Evolutionary conservation across 2,113 vertebrate genomes (phyloP), one percentile per base, ranked within the genome.

Genomic region (Pandion haliaetus): DNA sequence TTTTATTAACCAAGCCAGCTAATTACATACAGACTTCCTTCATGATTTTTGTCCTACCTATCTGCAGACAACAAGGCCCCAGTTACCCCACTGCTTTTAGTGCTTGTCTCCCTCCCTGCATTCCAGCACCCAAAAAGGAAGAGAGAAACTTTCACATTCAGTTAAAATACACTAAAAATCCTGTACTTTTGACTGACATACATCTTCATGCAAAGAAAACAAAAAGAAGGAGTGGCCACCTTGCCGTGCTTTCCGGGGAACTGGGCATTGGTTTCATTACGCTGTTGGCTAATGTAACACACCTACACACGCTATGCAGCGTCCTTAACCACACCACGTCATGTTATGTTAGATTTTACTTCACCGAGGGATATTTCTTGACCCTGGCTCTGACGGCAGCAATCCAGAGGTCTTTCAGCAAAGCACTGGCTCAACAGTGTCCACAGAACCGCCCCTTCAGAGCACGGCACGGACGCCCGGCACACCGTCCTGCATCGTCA

Each of bases 261-360:
- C 1, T 1, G 12, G 40, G 69, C 6, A 1, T 36, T 21, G 1
- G 0, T 58, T 62, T 5, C 28, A 21, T 42, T 61, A 4, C 5
- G 2, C 52, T 65, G 45, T 42, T 40, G 40, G 54, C 40, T 62
- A 9, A 45, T 14, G 58, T 44, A 32, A 20, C n/a, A 29, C 74
- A 34, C 23, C 52, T 38, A 69, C 72, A 5, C 24, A 5, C 1
- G 1, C 6, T 8, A 38, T 16, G 50, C 78, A 38, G 57, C 73
- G 54, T 45, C 38, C 17, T 72, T 21, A 31, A 55, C 70, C 15
- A 2, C 29, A 58, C 38, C 50, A 38, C 10, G 8, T n/a, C 66
- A 85, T 20, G 8, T 26, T 76, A 66, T 4, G 0, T 20, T 86
- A 57, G 62, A 31, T 91, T 88, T 92, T 19, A 55, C 90, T 84